Percentiles rank a stretch among this genome's conserved stretches.
Evolutionary conservation across 2,888 invertebrate species (phyloP).

Genomic region (Synanthedon formicaeformis): DNA sequence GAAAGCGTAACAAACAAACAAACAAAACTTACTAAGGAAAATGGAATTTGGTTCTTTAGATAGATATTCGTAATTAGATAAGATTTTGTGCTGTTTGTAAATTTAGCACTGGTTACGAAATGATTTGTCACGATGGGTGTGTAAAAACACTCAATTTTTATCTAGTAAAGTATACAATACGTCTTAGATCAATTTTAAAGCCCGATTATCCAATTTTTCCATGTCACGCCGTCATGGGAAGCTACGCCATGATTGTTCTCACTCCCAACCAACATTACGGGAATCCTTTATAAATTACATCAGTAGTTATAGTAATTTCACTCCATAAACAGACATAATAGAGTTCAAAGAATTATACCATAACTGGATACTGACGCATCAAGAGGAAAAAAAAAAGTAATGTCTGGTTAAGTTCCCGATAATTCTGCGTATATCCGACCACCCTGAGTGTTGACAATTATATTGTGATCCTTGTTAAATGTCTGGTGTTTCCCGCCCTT

Average conservation of each 20-base stretch:
- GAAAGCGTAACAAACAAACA: too few species aligned
- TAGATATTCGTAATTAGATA: too few species aligned
- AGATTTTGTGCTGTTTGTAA: too few species aligned
- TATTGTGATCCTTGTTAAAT: slow-evolving; percentile 10
- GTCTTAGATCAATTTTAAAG: neutral
- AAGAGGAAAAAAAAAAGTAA: slow-evolving; percentile 17
- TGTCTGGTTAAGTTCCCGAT: slow-evolving; percentile 16
- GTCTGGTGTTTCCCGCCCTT: neutral
- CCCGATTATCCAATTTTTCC: neutral
- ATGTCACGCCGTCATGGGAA: neutral
- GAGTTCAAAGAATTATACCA: neutral
- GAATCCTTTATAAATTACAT: neutral
- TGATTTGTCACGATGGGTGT: too few species aligned
- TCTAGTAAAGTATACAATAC: too few species aligned
- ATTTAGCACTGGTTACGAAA: too few species aligned
- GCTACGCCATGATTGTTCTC: neutral
- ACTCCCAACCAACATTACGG: neutral
- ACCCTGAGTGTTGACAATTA: slow-evolving; percentile 8
- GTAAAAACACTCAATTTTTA: too few species aligned
- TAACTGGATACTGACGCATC: slow-evolving; percentile 17
- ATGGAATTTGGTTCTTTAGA: too few species aligned
- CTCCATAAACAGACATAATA: neutral
- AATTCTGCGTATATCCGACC: slow-evolving; percentile 16
- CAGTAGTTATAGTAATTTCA: neutral
- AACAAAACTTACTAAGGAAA: too few species aligned